Conservation (phyloP, 2,888 invertebrate species). For the Dermolepida albohirtum region DNA sequence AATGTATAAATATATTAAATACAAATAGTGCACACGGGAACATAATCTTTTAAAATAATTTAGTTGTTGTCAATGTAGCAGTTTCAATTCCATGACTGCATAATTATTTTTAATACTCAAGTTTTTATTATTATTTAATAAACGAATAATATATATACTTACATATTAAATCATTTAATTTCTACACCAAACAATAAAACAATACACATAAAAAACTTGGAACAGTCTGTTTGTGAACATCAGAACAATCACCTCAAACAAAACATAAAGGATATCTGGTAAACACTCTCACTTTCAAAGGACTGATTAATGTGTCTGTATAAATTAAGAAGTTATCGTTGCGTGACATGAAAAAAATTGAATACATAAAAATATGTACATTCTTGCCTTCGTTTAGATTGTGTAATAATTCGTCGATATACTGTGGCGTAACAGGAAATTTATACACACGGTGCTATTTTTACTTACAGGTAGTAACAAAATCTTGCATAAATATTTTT, state of each 20-base stretch:
- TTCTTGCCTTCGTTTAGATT: no score
- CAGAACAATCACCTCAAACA: slow-evolving; percentile 8
- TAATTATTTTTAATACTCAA: background rate
- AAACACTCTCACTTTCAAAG: slow-evolving; percentile 30
- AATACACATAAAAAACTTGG: background rate
- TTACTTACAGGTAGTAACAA: no score
- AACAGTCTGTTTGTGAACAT: background rate
- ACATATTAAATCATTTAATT: background rate
- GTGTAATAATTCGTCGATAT: no score
- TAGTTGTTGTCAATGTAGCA: background rate
- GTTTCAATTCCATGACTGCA: background rate
- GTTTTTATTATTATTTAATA: no score
- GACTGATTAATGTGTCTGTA: background rate
- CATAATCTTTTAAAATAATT: no score
- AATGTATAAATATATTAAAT: no score
- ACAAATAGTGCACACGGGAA: no score
- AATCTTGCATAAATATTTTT: no score
- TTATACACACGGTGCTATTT: no score
- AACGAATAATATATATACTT: background rate
- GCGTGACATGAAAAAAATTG: slow-evolving; percentile 24
- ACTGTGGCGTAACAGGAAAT: no score
- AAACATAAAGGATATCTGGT: slow-evolving; percentile 17
- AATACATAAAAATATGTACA: no score
- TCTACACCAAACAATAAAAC: background rate
- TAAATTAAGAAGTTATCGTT: slow-evolving; percentile 28